Evolutionary conservation across 2,113 vertebrate genomes (phyloP).

Genomic region (Mirza zaza): DNA sequence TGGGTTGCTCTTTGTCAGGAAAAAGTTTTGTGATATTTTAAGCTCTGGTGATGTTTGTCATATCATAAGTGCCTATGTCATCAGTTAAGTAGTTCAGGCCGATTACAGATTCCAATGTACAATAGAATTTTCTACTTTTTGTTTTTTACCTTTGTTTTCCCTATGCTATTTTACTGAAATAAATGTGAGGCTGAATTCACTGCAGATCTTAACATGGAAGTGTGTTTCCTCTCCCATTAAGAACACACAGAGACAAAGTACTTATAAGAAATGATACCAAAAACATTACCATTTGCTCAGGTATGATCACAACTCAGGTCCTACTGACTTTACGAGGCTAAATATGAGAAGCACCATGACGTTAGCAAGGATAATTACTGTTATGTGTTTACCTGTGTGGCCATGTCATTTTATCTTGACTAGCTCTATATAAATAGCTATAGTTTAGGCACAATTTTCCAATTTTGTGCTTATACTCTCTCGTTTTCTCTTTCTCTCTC

Average conservation of each 20-base stretch:
- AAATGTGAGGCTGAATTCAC: not conserved
- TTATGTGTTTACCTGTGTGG: slow-evolving; percentile 79
- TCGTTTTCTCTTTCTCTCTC: not conserved
- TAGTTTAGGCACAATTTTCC: slow-evolving; percentile 58
- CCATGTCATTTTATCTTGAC: slow-evolving; percentile 82
- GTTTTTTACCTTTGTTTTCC: not conserved
- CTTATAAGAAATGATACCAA: slow-evolving; percentile 69
- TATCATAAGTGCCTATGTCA: not conserved
- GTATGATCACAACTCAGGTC: slow-evolving; percentile 67
- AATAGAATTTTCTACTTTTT: not conserved
- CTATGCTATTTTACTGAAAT: not conserved
- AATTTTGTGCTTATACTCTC: not conserved
- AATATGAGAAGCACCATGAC: slow-evolving; percentile 74
- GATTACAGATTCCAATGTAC: not conserved
- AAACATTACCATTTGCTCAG: slow-evolving; percentile 63
- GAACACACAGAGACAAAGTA: not conserved
- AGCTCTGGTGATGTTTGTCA: not conserved
- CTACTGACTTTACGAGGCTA: slow-evolving; percentile 60
- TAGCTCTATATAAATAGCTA: slow-evolving; percentile 83
- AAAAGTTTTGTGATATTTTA: not conserved
- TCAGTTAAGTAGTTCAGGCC: not conserved
- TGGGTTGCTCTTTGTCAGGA: not conserved
- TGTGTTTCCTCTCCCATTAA: not conserved
- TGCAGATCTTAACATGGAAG: not conserved
- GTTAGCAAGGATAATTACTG: slow-evolving; percentile 78